These are phyloP conservation scores for Ophthalmolycus amberensis DNA, from an alignment of 2,113 vertebrate genomes.

Conservation along the genomic window DNA sequence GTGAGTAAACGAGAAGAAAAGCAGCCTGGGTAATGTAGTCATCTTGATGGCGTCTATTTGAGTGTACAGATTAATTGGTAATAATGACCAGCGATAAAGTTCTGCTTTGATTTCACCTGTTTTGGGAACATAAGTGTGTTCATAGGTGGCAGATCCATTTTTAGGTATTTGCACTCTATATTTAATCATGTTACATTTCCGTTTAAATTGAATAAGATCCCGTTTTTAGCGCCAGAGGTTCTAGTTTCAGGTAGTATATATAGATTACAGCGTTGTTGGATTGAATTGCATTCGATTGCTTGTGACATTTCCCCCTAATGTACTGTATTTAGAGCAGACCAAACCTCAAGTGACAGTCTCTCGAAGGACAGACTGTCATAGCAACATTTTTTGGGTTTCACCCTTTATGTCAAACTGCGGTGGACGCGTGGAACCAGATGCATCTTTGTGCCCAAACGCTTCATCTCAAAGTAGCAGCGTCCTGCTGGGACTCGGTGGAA, in stretches of 20 bases:
- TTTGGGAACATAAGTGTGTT: background rate
- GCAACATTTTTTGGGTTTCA: conserved; percentile 2
- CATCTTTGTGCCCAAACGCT: conserved; percentile 10
- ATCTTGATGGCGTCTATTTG: background rate
- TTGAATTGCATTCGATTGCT: background rate
- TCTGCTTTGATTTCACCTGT: background rate
- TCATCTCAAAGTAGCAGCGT: conserved; percentile 8
- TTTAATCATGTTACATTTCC: background rate
- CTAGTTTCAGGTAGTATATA: too few relatives aligned
- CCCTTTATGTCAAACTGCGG: background rate
- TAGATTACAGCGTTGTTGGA: background rate
- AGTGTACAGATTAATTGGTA: background rate
- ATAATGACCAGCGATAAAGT: background rate
- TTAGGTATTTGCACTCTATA: background rate
- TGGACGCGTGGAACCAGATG: background rate
- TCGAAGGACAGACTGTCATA: background rate
- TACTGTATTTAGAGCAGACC: background rate
- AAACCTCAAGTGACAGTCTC: background rate
- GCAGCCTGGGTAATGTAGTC: background rate
- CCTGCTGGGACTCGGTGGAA: background rate
- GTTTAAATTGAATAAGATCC: background rate
- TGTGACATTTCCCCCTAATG: background rate
- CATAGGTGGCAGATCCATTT: background rate
- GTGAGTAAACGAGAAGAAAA: background rate
- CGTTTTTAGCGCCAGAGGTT: background rate